Base-by-base conservation (phyloP, 2,113 vertebrate species). In the Chloropsis hardwickii region DNA sequence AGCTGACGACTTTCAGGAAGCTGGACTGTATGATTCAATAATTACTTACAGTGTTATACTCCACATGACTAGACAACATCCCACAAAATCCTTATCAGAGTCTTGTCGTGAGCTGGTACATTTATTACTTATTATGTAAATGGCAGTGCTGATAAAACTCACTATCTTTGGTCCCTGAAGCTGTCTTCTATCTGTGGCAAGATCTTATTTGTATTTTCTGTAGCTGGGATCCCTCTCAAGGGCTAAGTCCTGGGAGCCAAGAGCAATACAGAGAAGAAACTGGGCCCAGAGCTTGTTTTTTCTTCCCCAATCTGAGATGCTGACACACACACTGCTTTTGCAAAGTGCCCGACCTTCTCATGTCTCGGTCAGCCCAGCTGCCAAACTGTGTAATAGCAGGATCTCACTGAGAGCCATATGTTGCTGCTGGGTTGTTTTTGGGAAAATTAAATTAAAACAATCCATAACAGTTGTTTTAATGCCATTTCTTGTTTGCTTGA, bases 61-160 rank as follows among this genome's bases (percentile, higher is more conserved):
- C 31, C 22, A 33, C 12, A n/a, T 1, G 4, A n/a, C 31, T 81
- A 53, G 72, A 90, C 90, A 88, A 62, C 8, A 74, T 74, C 28
- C 35, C 31, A 73, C 23, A 81, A 93, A 92, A 69, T 50, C 47
- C 39, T 86, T 85, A 57, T 90, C 50, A 28, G 67, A 82, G 51
- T 7, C 50, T 83, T 77, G 10, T 79, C 0, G 3, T 78, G 71
- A 95, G 67, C 33, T 77, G 74, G 50, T 92, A 51, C 42, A 44
- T 76, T 94, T 91, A 94, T 76, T 92, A 62, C 58, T 90, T 90
- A 65, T 91, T 85, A 73, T 77, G 87, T 81, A 94, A 94, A 92
- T 42, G 57, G 42, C 27, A 58, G 31, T 35, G 39, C 58, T 88
- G 85, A 79, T 82, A 83, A 92, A 91, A 81, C 29, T 70, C 58